Percentiles rank a stretch among this genome's conserved stretches.
Evolutionary conservation across 2,113 vertebrate genomes (phyloP).

Genomic region (Alexandromys fortis): DNA sequence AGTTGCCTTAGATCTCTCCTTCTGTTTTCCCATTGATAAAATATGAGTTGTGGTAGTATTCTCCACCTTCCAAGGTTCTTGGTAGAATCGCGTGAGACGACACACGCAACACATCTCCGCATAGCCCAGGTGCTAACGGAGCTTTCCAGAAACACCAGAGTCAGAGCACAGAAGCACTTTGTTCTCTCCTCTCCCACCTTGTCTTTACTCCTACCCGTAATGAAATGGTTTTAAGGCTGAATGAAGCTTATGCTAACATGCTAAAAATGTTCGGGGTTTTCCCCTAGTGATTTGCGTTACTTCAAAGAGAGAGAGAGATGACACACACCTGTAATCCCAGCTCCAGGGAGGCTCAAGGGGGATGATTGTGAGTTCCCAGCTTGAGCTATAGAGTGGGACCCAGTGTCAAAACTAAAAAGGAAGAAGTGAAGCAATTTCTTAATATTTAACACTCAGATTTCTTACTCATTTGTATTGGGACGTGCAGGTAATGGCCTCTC

Average conservation of each 20-base stretch:
- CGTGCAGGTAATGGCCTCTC: conserved; percentile 15
- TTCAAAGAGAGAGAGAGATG: conserved; percentile 1
- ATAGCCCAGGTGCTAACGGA: not conserved
- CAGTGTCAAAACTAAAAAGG: not conserved
- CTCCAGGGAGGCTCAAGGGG: not conserved
- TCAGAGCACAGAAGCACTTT: not conserved
- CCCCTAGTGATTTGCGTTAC: not conserved
- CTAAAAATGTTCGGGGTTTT: not conserved
- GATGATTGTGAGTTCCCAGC: not conserved
- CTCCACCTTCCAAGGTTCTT: not conserved
- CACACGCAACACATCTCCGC: not conserved
- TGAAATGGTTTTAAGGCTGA: conserved; percentile 13
- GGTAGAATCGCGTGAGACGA: not conserved
- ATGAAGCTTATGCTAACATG: not conserved
- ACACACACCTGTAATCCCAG: not conserved
- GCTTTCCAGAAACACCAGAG: conserved; percentile 16
- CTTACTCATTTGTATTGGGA: not conserved
- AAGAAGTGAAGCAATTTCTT: not conserved
- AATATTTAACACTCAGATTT: conserved; percentile 3
- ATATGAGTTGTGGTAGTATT: conserved; percentile 22
- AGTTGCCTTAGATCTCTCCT: not conserved
- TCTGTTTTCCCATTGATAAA: conserved; percentile 43
- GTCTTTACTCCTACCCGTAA: not conserved
- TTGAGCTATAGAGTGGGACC: not conserved
- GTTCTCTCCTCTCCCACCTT: not conserved